These are phyloP conservation scores for Chymomyza caudatula DNA, from an alignment of 2,888 invertebrate genomes.

Conservation along the genomic window DNA sequence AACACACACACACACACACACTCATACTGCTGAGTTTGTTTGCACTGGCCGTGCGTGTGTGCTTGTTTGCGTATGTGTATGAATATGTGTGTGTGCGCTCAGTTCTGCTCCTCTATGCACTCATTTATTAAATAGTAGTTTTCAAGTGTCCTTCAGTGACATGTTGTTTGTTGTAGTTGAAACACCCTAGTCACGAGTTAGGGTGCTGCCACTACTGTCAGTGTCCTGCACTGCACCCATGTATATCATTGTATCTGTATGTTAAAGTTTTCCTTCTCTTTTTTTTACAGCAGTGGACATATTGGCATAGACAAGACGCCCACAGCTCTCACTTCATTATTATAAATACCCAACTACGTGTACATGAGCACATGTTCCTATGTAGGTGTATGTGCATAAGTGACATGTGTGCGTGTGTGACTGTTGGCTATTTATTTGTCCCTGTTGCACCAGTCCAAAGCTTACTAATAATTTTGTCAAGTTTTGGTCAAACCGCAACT, in stretches of 20 bases:
- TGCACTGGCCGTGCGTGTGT: background rate
- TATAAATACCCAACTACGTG: constrained; percentile 45
- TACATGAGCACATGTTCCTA: constrained; percentile 37
- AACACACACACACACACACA: background rate
- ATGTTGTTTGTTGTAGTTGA: constrained; percentile 55
- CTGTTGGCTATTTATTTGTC: constrained; percentile 54
- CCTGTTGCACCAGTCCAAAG: constrained; percentile 32
- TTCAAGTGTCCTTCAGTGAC: constrained; percentile 74
- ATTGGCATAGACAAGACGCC: constrained; percentile 18
- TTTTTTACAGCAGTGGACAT: constrained; percentile 11
- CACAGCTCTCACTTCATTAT: constrained; percentile 59
- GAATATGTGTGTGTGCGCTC: constrained; percentile 26
- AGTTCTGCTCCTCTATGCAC: constrained; percentile 48
- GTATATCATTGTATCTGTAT: background rate
- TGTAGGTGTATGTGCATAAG: background rate
- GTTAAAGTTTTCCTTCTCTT: background rate
- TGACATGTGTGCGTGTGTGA: no score
- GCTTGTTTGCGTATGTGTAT: constrained; percentile 19
- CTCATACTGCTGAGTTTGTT: background rate
- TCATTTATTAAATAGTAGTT: constrained; percentile 75
- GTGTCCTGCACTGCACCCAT: background rate
- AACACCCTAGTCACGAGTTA: background rate
- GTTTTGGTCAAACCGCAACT: constrained; percentile 29
- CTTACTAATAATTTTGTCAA: constrained; percentile 68
- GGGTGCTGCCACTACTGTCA: background rate